Evolutionary conservation across 2,797 vertebrate species (phyloP).

Genomic region (Microcaecilia unicolor): DNA sequence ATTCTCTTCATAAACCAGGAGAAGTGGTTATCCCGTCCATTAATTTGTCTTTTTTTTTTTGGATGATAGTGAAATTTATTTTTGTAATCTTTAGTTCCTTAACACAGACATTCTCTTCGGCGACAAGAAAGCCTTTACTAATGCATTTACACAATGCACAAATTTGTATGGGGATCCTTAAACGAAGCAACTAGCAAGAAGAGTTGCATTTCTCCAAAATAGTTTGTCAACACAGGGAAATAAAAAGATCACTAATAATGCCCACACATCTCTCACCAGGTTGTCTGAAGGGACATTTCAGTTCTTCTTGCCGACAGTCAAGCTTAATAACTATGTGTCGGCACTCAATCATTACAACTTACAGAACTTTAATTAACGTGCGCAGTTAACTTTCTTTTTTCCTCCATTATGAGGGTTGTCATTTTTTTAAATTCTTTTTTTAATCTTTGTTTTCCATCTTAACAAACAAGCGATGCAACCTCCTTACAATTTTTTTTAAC

Average conservation of each 20-base stretch:
- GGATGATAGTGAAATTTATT: too few species aligned
- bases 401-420: conserved; percentile 2
- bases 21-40: too few species aligned
- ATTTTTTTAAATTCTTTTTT: not conserved
- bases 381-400: conserved; percentile 26
- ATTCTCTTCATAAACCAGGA: too few species aligned
- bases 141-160: conserved; percentile 23
- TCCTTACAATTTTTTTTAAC: too few species aligned
- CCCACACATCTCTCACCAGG: conserved; percentile 46
- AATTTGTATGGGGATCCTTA: conserved; percentile 35
- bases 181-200: conserved; percentile 45
- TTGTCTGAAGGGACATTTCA: conserved; percentile 38
- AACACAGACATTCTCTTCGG: conserved; percentile 29
- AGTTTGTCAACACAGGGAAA: conserved; percentile 37
- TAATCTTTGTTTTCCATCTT: not conserved
- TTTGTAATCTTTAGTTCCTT: conserved; percentile 31
- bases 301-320: conserved; percentile 39
- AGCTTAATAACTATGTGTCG: conserved; percentile 42
- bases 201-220: conserved; percentile 40
- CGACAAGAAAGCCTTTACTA: conserved; percentile 37
- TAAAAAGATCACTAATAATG: conserved; percentile 38
- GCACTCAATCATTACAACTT: conserved; percentile 33
- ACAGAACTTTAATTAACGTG: conserved; percentile 42
- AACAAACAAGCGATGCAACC: too few species aligned
- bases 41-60: too few species aligned